Evolutionary conservation across 2,113 vertebrate genomes (phyloP), one percentile per base, ranked within the genome.

Genomic region (Pollimyrus isidori): DNA sequence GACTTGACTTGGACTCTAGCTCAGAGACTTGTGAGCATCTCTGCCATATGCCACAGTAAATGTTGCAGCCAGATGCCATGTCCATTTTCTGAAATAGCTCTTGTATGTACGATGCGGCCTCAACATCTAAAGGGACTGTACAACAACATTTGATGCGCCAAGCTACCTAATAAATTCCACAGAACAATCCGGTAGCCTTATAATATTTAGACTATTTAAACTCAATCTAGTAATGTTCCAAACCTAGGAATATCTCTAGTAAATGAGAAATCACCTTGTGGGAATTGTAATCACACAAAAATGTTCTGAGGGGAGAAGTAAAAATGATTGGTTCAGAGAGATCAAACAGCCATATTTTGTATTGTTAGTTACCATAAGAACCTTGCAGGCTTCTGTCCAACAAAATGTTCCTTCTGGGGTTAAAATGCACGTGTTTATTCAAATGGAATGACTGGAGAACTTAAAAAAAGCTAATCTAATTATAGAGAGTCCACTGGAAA

Each of bases 381-480:
- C 45, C 19, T 19, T 0, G 3, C 23, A n/a, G 45, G 45, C 45
- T 84, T 23, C 82, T 84, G 82, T n/a, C 21, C 82, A 35, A 48
- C 7, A 23, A 39, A 17, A 69, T 84, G 87, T 53, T 86, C 35
- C 50, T 58, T 90, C 11, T 4, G 49, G 42, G 21, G 49, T 80
- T 58, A 65, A 88, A 58, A 84, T 65, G 30, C 46, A 50, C 3
- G 15, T 45, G 80, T 53, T 50, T 62, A 73, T 89, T 82, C 11
- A 86, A 53, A 53, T 73, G 26, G 56, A 90, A 85, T 58, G 13
- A 30, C 45, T 65, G 42, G 39, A 62, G 11, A 4, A 17, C 88
- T 89, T 26, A 23, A 87, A 90, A 89, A 90, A 89, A 90, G 90
- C 90, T 49, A 30, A 87, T 93, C 89, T 93, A 93, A 94, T 93